Evolutionary conservation across 2,797 vertebrate genomes (phyloP).

Genomic region (Apogon talboti): DNA sequence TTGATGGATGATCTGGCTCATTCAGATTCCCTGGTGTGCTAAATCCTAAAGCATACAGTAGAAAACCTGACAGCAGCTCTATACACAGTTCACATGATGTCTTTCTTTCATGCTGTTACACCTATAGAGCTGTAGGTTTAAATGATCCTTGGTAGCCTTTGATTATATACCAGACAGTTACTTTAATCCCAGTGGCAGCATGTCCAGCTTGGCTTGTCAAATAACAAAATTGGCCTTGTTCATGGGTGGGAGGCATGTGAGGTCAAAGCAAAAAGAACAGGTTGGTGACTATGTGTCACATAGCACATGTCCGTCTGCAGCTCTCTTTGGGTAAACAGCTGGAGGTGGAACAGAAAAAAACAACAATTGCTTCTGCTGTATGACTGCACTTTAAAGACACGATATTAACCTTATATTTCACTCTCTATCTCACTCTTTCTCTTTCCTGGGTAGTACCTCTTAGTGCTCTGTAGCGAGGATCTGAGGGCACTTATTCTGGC

Average conservation of each 20-base stretch:
- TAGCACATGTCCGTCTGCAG: conserved; percentile 34
- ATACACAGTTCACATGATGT: conserved; percentile 15
- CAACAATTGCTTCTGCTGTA: conserved; percentile 2
- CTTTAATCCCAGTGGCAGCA: conserved; percentile 33
- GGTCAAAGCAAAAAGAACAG: conserved; percentile 41
- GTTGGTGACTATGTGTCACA: conserved; percentile 29
- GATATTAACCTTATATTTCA: conserved; percentile 25
- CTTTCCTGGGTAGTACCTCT: conserved; percentile 38
- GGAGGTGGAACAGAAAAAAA: not conserved
- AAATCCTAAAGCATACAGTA: conserved; percentile 32
- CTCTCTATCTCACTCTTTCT: conserved; percentile 3
- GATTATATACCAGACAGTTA: conserved; percentile 36
- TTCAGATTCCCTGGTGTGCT: conserved; percentile 30
- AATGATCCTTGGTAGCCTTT: conserved; percentile 32
- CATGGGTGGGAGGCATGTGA: conserved; percentile 28
- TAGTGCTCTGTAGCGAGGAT: conserved; percentile 44
- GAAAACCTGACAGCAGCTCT: conserved; percentile 32
- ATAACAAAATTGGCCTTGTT: conserved; percentile 52
- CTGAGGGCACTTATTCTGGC: conserved; percentile 81
- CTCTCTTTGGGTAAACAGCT: conserved; percentile 27
- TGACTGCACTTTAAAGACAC: conserved; percentile 13
- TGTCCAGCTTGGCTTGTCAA: conserved; percentile 44
- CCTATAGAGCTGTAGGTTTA: conserved; percentile 24
- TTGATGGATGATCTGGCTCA: conserved; percentile 47
- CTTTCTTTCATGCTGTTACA: conserved; percentile 25